These are phyloP conservation scores for Auanema freiburgensis DNA, from an alignment of 2,888 invertebrate species.

Conservation along the genomic window DNA sequence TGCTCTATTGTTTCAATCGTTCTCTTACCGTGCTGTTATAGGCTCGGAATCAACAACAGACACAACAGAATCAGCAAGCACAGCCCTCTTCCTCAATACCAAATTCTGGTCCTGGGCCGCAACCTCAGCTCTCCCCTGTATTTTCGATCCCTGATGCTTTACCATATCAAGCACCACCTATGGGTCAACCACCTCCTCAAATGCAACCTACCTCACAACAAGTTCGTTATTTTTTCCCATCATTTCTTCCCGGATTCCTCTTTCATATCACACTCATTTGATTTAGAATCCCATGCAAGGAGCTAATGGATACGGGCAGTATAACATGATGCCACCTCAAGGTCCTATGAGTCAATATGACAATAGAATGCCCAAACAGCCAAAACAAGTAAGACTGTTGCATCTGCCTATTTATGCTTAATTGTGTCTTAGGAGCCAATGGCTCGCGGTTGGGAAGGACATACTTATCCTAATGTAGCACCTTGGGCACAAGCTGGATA, in stretches of 20 bases:
- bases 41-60: neutral
- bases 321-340: slow-evolving; percentile 7
- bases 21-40: neutral
- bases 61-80: slow-evolving; percentile 1
- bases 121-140: slow-evolving; percentile 2
- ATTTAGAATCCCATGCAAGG: neutral
- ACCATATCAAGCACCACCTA: slow-evolving; percentile 28
- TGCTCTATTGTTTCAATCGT: neutral
- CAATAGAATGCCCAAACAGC: slow-evolving; percentile 6
- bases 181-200: slow-evolving; percentile 56
- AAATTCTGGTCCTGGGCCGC: neutral
- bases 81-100: neutral
- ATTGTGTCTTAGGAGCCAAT: slow-evolving; percentile 7
- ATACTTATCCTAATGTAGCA: slow-evolving; percentile 2
- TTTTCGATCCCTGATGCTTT: slow-evolving; percentile 8
- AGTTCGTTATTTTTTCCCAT: neutral
- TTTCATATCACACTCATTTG: neutral
- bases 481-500: slow-evolving; percentile 15
- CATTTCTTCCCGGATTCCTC: neutral
- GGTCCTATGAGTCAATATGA: slow-evolving; percentile 4
- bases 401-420: neutral
- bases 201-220: slow-evolving; percentile 24
- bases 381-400: slow-evolving; percentile 15
- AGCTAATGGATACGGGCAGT: slow-evolving; percentile 9
- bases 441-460: slow-evolving; percentile 7